Evolutionary conservation across 2,113 vertebrate genomes (phyloP), one percentile per base, ranked within the genome.

Genomic region (Pituophis catenifer): DNA sequence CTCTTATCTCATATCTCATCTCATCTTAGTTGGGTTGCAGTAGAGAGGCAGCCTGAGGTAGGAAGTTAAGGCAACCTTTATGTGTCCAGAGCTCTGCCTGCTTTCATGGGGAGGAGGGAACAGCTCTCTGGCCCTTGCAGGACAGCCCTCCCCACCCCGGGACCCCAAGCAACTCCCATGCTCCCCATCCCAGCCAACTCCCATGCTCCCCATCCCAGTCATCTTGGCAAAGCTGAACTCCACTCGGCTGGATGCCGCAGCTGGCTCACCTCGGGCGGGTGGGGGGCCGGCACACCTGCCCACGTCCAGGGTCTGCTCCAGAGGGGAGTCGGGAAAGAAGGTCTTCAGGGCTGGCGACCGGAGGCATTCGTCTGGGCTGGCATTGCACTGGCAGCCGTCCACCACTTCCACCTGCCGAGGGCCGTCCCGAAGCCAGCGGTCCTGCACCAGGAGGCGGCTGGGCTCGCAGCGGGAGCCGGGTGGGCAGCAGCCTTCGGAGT

Each of bases 321-420:
- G 98, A 0, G 98, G 97, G 1, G 97, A 98, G 93, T 98, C 97
- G 7, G 96, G 95, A 95, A 97, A 97, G 93, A 97, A 98, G 0
- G 97, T 98, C 95, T 97, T 98, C 19, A 98, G 97, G 2, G 97
- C 95, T 0, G 96, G 98, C 5, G 98, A 97, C 3, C 94, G 75
- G 81, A 98, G 94, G 89, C 98, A 97, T 88, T 96, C 96, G 1
- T 91, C 55, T 0, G 96, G 94, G n/a, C 89, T 97, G 1, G 92
- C 26, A 54, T 97, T 97, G 19, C 98, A 98, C 53, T 97, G 98
- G 54, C 98, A 98, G 90, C 97, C 96, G 17, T 98, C 88, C 0
- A 98, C 94, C 44, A 98, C 96, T 90, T 98, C 98, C 85, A 98
- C 97, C 88, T 98, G 97, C 38, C 91, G 94, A 11, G 94, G 53